Base-by-base conservation (phyloP, 2,888 invertebrate genomes). In the Antitype chi region DNA sequence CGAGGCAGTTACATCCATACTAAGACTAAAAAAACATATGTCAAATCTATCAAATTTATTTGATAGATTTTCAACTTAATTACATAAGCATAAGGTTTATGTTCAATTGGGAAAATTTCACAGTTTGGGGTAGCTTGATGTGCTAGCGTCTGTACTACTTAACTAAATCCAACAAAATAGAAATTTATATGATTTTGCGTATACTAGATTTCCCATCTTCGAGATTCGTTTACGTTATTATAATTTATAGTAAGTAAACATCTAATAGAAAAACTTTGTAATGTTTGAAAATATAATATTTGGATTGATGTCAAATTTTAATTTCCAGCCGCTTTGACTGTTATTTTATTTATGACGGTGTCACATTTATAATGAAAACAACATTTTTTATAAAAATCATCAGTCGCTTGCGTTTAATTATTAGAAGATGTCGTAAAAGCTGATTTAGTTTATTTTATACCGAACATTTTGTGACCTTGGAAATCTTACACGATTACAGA, bases 251-350 rank as follows among this genome's bases (percentile, higher is more conserved):
- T 60, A 73, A 38, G 63, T 60, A 74, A 64, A 70, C 69, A 74
- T 74, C 25, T 70, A 28, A 69, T 68, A 74, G 25, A 74, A 74
- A 76, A 66, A 23, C 6, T 70, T 74, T 80, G 74, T 69, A 74
- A 85, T 77, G 63, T 73, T 55, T 4, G 15, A 62, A 74, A 77
- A 82, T 80, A 78, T 71, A 81, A 78, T 74, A 80, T 81, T 82
- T 87, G 87, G 87, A 87, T 85, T 66, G 80, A 57, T 86, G 84
- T 81, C 86, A 87, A 86, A 60, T 81, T 85, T 84, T 76, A 76
- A 85, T 86, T 79, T 67, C 75, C 55, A 76, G 70, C 17, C 47
- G 60, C 69, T 75, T 76, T 80, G 74, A 87, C 63, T 70, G 55
- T 80, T 55, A 86, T 87, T 78, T 80, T 73, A 81, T 83, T 79